Conservation (phyloP, 2,113 vertebrate genomes). For the Ivindomyrus marchei region DNA sequence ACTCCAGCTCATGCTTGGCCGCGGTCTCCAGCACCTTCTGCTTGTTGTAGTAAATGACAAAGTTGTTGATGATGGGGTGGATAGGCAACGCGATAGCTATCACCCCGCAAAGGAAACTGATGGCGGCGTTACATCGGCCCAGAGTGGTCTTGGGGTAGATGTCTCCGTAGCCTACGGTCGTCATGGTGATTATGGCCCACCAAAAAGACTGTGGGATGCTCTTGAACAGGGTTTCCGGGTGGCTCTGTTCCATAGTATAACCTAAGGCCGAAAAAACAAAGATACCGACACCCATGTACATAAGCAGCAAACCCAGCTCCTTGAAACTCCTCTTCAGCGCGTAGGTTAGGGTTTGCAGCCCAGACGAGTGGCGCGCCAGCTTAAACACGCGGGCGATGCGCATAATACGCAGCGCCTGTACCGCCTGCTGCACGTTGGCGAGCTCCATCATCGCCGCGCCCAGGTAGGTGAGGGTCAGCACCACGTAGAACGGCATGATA, state of each 20-base stretch:
- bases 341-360: slow-evolving; percentile 88
- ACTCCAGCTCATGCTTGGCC: slow-evolving; percentile 85
- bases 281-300: slow-evolving; percentile 94
- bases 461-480: slow-evolving; percentile 79
- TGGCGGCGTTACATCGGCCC: slow-evolving; percentile 90
- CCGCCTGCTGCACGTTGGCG: slow-evolving; percentile 84
- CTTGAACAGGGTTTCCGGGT: slow-evolving; percentile 91
- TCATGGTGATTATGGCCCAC: slow-evolving; percentile 99
- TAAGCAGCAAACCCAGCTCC: slow-evolving; percentile 87
- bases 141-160: slow-evolving; percentile 95
- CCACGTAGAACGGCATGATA: slow-evolving; percentile 90
- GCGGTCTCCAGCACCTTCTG: slow-evolving; percentile 91
- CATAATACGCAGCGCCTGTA: slow-evolving; percentile 89
- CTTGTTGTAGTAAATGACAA: slow-evolving; percentile 92
- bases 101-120: slow-evolving; percentile 93
- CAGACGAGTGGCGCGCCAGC: slow-evolving; percentile 86
- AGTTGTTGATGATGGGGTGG: slow-evolving; percentile 97
- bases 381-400: slow-evolving; percentile 91
- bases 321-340: slow-evolving; percentile 91
- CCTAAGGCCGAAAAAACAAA: slow-evolving; percentile 93
- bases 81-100: slow-evolving; percentile 93
- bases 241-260: slow-evolving; percentile 93
- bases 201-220: slow-evolving; percentile 98
- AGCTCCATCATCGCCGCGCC: slow-evolving; percentile 87
- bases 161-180: slow-evolving; percentile 92